Conservation (phyloP, 2,797 vertebrate species). For the Phrynocephalus guinanensis region DNA sequence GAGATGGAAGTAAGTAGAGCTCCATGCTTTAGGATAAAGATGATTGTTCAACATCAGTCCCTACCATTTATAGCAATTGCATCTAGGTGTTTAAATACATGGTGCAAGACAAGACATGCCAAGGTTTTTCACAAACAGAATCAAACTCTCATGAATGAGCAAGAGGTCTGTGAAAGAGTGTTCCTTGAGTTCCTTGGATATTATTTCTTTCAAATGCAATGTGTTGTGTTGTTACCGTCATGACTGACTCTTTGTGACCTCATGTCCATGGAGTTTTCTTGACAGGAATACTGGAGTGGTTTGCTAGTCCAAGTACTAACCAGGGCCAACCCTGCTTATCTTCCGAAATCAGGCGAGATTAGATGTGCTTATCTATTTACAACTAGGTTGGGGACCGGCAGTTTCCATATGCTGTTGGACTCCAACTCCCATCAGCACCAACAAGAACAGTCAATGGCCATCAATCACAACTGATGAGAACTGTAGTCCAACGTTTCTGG, state of each 20-base stretch:
- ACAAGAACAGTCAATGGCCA: neutral
- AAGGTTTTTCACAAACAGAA: neutral
- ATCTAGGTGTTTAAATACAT: neutral
- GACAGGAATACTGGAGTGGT: no score
- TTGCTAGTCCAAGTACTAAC: no score
- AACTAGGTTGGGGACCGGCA: neutral
- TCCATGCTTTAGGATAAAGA: neutral
- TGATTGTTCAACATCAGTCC: neutral
- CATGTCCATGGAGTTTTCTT: no score
- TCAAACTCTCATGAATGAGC: neutral
- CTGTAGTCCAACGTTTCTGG: neutral
- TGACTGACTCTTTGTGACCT: no score
- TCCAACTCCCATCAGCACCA: neutral
- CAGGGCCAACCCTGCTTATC: no score
- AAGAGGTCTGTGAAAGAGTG: no score
- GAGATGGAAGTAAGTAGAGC: neutral
- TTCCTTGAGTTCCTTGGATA: neutral
- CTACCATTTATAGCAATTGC: neutral
- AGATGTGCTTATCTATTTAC: neutral
- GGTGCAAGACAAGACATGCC: neutral
- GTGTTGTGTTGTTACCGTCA: no score
- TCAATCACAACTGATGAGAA: neutral
- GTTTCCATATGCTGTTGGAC: neutral
- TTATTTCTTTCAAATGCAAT: neutral
- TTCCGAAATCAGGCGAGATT: no score